Conservation (phyloP, 2,113 vertebrate genomes). For the Periophthalmus modestus region DNA sequence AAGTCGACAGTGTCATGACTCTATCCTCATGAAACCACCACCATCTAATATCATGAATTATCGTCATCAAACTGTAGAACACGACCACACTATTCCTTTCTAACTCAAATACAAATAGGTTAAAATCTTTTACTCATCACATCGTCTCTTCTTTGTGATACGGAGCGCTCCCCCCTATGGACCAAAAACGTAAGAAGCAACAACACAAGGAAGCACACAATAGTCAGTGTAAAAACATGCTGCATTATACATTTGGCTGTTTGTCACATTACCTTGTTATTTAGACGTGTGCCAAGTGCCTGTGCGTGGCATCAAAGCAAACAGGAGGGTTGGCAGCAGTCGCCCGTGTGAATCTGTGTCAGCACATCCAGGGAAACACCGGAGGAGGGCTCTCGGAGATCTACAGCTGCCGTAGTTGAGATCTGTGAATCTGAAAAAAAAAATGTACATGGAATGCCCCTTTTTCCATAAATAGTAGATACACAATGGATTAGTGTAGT, state of each 20-base stretch:
- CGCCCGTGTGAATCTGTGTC: slow-evolving; percentile 66
- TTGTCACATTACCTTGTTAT: slow-evolving; percentile 67
- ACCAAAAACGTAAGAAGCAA: slow-evolving; percentile 31
- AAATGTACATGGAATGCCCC: background rate
- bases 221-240: slow-evolving; percentile 59
- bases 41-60: too few relatives aligned
- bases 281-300: slow-evolving; percentile 64
- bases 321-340: slow-evolving; percentile 60
- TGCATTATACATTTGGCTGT: slow-evolving; percentile 73
- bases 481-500: too few relatives aligned
- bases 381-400: slow-evolving; percentile 51
- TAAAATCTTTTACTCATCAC: too few relatives aligned
- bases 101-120: background rate
- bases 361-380: slow-evolving; percentile 56
- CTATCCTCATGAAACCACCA: too few relatives aligned
- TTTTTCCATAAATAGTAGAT: background rate
- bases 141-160: slow-evolving; percentile 47
- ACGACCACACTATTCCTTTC: too few relatives aligned
- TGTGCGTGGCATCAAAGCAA: slow-evolving; percentile 64
- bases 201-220: slow-evolving; percentile 15
- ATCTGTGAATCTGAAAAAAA: slow-evolving; percentile 48
- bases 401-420: slow-evolving; percentile 51
- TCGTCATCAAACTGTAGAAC: too few relatives aligned
- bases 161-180: slow-evolving; percentile 39
- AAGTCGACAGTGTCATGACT: too few relatives aligned